Base-by-base conservation (phyloP, 2,797 vertebrate genomes). In the Clarias laeviceps region DNA sequence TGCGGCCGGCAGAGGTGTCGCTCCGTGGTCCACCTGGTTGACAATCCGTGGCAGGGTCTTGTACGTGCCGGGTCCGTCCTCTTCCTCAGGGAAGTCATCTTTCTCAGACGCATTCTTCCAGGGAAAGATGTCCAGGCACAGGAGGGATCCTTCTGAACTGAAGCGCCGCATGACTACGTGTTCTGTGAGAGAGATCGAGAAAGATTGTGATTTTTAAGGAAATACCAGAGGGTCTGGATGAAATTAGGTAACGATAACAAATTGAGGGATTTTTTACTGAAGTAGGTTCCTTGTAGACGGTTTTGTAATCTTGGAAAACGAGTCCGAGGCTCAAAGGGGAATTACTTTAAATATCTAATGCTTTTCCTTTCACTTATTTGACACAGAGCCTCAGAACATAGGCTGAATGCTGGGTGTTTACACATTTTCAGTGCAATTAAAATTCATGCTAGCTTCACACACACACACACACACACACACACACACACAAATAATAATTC, bases 101-200 rank as follows among this genome's bases (percentile, higher is more conserved):
- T 85, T 91, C n/a, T 91, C 76, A 4, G 50, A 57, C 0, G 80
- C 81, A n/a, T 76, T 91, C 62, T 82, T 92, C 95, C 94, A 95
- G 0, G 92, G 91, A 7, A 93, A 82, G 54, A 93, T 90, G 88
- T 96, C 95, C 5, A 95, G 88, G 37, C 94, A 94, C 81, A 95
- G 64, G 22, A 96, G 92, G 54, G 92, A 93, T 24, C 96, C 95
- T 89, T 96, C 96, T 0, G 96, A 96, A 88, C 94, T 96, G 89
- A 93, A 96, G 82, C 94, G 91, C 24, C 94, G 94, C 94, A 96
- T 94, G 80, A 32, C 85, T 56, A 64, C 69, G 14, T 65, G 12
- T 34, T 80, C 80, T 54, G 5, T 50, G 54, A 34, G 45, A 56
- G 45, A 68, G 5, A 61, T 9, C 22, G 32, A 29, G 24, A 76